Percentiles rank a stretch among this genome's conserved stretches.
phyloP scores from a whole-genome alignment of 2,113 vertebrate genomes.

The Coreoperca whiteheadi region DNA sequence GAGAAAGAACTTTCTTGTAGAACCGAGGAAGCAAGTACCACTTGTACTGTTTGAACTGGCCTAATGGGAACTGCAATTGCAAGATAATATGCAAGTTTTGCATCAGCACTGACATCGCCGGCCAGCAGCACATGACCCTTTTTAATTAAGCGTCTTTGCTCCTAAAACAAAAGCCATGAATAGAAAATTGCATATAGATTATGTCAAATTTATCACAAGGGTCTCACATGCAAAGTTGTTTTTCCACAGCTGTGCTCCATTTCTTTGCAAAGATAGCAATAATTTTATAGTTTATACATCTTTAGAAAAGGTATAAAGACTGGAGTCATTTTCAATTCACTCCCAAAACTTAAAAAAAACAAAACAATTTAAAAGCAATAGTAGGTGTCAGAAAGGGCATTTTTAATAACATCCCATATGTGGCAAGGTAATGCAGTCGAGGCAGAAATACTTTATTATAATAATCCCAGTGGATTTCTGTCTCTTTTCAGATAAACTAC shows the following conservation, averaged over 20 bases:
- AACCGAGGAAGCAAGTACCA: background rate
- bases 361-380: background rate
- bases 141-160: constrained; percentile 48
- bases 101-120: constrained; percentile 65
- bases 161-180: constrained; percentile 39
- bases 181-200: constrained; percentile 1
- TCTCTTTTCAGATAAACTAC: background rate
- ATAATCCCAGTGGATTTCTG: background rate
- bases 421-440: background rate
- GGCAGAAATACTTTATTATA: background rate
- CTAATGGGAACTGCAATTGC: constrained; percentile 49
- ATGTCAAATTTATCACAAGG: constrained; percentile 13
- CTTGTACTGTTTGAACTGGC: constrained; percentile 24
- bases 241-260: background rate
- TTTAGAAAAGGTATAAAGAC: background rate
- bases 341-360: background rate
- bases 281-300: background rate
- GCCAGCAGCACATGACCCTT: constrained; percentile 57
- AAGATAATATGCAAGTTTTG: constrained; percentile 66
- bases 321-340: background rate
- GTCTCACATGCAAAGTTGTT: background rate
- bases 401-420: constrained; percentile 15
- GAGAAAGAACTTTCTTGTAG: constrained; percentile 20
- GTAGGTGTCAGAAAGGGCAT: background rate
- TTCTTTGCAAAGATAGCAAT: background rate